These are phyloP conservation scores for Centropristis striata DNA, from an alignment of 2,113 vertebrate species.

Conservation along the genomic window DNA sequence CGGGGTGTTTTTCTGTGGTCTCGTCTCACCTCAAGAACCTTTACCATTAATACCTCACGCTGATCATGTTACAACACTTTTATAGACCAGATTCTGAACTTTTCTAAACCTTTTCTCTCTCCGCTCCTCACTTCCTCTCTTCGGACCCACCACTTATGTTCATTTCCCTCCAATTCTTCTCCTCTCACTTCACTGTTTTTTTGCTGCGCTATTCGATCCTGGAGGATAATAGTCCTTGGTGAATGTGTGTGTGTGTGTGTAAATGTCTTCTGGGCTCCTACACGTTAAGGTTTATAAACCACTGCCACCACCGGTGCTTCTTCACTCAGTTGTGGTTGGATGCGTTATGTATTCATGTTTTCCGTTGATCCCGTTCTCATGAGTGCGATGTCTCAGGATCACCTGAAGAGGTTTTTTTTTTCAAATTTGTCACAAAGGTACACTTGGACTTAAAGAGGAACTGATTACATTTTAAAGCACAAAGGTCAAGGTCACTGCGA, in stretches of 20 bases:
- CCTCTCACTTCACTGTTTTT: slow-evolving; percentile 41
- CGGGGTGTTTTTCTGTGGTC: slow-evolving; percentile 22
- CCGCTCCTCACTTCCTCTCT: slow-evolving; percentile 8
- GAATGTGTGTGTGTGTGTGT: slow-evolving; percentile 11
- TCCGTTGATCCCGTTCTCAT: too few species aligned
- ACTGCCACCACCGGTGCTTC: background rate
- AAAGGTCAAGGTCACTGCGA: too few species aligned
- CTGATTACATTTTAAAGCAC: too few species aligned
- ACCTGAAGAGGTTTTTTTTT: too few species aligned
- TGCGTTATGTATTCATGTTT: too few species aligned
- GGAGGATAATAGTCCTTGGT: slow-evolving; percentile 40
- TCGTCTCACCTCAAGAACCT: slow-evolving; percentile 12
- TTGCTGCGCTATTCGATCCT: slow-evolving; percentile 35
- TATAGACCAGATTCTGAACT: slow-evolving; percentile 33
- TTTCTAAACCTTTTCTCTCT: slow-evolving; percentile 18
- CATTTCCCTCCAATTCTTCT: slow-evolving; percentile 27
- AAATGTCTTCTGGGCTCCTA: slow-evolving; percentile 20
- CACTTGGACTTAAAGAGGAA: too few species aligned
- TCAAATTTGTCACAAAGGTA: too few species aligned
- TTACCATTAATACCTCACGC: slow-evolving; percentile 2
- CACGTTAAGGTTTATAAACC: slow-evolving; percentile 11
- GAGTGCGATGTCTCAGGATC: too few species aligned
- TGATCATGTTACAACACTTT: slow-evolving; percentile 29
- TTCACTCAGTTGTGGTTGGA: background rate
- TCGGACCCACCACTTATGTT: slow-evolving; percentile 28